These are phyloP conservation scores for Astyanax mexicanus DNA, from an alignment of 2,797 vertebrate genomes.

Conservation along the genomic window DNA sequence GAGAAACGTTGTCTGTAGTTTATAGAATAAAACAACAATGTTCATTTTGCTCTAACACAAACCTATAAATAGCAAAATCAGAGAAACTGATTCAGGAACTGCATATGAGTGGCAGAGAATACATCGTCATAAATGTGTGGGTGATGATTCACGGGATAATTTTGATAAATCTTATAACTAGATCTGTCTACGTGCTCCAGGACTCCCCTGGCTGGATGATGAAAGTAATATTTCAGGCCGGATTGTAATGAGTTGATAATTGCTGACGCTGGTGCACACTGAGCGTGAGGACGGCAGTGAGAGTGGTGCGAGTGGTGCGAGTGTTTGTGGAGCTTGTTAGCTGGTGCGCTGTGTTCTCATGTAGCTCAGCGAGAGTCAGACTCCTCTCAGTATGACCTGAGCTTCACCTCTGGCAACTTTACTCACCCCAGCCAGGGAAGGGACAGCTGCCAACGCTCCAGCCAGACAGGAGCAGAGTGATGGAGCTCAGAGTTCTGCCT, in stretches of 20 bases:
- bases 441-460: slow-evolving; percentile 13
- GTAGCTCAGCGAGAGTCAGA: not conserved
- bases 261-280: not conserved
- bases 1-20: too few species aligned
- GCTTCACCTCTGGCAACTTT: slow-evolving; percentile 8
- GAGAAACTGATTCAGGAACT: too few species aligned
- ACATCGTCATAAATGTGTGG: not conserved
- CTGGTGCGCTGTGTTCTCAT: not conserved
- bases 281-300: not conserved
- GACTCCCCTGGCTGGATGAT: not conserved
- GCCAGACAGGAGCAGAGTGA: slow-evolving; percentile 16
- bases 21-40: too few species aligned
- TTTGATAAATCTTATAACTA: not conserved
- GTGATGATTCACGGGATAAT: too few species aligned
- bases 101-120: not conserved
- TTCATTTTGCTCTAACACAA: too few species aligned
- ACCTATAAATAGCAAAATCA: too few species aligned
- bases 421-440: not conserved
- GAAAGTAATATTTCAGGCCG: not conserved
- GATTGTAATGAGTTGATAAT: not conserved
- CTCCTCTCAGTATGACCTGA: slow-evolving; percentile 3
- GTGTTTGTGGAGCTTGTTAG: not conserved
- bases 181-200: not conserved
- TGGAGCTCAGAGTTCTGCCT: slow-evolving; percentile 6
- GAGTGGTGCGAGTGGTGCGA: not conserved